Conservation (phyloP, 2,888 invertebrate species). For the Escarpia spicata region DNA sequence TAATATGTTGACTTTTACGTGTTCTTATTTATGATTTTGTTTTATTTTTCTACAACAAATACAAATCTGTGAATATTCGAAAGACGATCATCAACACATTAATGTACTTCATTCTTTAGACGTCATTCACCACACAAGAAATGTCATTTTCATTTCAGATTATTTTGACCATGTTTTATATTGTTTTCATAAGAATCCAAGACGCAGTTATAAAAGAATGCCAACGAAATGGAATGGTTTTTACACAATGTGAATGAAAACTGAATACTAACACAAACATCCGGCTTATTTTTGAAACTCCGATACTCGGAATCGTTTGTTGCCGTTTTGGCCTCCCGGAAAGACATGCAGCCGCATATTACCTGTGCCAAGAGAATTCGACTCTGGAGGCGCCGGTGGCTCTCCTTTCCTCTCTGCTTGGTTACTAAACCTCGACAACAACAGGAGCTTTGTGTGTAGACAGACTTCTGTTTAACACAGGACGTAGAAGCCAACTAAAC, state of each 20-base stretch:
- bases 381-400: not conserved
- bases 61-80: not conserved
- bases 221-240: not conserved
- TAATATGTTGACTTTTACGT: no score
- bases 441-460: not conserved
- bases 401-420: not conserved
- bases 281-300: not conserved
- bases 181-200: not conserved
- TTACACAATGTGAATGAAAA: not conserved
- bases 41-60: not conserved
- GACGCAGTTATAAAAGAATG: not conserved
- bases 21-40: not conserved
- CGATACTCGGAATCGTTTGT: not conserved
- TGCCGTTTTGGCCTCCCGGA: not conserved
- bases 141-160: no score
- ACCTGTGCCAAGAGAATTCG: not conserved
- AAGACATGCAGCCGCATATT: not conserved
- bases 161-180: not conserved
- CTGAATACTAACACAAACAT: not conserved
- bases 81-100: not conserved
- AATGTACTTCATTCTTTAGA: not conserved
- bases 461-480: not conserved
- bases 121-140: no score
- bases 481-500: not conserved
- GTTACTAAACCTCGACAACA: not conserved